These are phyloP conservation scores for Bradypus variegatus DNA, from an alignment of 2,797 vertebrate species.

Conservation along the genomic window DNA sequence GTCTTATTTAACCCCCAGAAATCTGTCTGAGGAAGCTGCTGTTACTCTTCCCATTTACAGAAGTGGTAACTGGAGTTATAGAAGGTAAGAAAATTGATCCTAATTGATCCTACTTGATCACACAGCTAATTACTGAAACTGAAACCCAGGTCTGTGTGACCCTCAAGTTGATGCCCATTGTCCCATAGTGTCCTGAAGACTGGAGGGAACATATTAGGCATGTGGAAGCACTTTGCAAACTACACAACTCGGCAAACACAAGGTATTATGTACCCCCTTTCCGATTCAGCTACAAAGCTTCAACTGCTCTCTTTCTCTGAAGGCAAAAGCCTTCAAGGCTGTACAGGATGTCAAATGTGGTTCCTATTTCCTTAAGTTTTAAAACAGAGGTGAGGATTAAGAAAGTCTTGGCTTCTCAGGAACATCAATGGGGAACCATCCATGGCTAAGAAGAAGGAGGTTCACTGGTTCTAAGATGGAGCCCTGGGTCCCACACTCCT, in stretches of 20 bases:
- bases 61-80: background rate
- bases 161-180: background rate
- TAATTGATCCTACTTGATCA: background rate
- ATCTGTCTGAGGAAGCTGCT: background rate
- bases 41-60: background rate
- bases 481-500: background rate
- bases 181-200: background rate
- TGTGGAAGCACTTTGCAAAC: background rate
- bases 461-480: background rate
- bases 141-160: background rate
- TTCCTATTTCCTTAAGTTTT: background rate
- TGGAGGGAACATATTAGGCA: background rate
- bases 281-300: rapidly evolving
- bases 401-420: background rate
- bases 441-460: background rate
- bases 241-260: background rate
- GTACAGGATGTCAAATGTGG: background rate
- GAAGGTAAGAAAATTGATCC: background rate
- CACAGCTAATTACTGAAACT: background rate
- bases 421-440: background rate
- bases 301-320: background rate
- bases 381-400: background rate
- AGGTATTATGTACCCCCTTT: too few species aligned
- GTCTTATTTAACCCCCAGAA: background rate
- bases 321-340: background rate